Percentiles rank a stretch among this genome's conserved stretches.
phyloP scores from a whole-genome alignment of 1,140 invertebrate species.

The Pseudomyrmex cubaensis region DNA sequence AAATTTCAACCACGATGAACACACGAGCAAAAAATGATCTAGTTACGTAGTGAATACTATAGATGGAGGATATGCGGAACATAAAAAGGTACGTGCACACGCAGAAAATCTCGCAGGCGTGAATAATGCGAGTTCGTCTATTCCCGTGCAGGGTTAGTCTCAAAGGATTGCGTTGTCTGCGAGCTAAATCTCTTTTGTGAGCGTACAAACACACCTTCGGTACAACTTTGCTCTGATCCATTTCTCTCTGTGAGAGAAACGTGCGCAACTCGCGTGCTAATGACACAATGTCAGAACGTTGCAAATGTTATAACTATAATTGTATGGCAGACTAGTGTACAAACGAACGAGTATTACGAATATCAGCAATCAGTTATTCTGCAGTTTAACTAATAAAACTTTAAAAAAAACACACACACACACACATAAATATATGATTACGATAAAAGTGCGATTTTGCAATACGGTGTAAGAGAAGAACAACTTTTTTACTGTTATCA shows the following conservation, averaged over 20 bases:
- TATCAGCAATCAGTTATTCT: no score
- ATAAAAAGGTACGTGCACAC: conserved; percentile 32
- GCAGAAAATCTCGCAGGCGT: background rate
- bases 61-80: conserved; percentile 16
- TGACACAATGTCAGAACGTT: conserved; percentile 4
- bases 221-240: conserved; percentile 16
- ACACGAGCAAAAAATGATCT: conserved; percentile 32
- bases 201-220: conserved; percentile 42
- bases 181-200: conserved; percentile 18
- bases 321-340: background rate
- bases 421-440: background rate
- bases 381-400: no score
- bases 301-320: background rate
- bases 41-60: conserved; percentile 26
- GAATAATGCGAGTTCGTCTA: conserved; percentile 41
- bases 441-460: background rate
- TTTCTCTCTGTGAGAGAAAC: conserved; percentile 34
- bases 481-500: background rate
- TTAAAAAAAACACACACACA: no score
- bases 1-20: no score
- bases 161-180: conserved; percentile 34
- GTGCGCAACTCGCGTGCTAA: background rate
- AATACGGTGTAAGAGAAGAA: background rate
- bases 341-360: no score
- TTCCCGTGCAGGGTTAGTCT: conserved; percentile 36